phyloP scores from a whole-genome alignment of 2,113 vertebrate species.

The Puma concolor region DNA sequence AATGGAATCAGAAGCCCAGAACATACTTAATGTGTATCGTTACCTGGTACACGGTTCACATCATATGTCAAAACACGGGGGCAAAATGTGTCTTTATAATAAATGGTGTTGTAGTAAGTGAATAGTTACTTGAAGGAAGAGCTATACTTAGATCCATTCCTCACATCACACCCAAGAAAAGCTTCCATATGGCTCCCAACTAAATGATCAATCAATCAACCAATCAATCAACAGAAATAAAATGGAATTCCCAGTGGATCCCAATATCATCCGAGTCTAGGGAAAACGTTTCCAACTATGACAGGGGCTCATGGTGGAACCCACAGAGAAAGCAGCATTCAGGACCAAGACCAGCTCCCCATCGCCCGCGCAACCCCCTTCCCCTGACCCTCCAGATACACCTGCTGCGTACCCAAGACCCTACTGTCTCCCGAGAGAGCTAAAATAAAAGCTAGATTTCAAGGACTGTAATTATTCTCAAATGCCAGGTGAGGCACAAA shows the following conservation, averaged over 20 bases:
- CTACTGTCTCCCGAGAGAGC: not conserved
- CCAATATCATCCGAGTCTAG: not conserved
- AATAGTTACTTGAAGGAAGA: not conserved
- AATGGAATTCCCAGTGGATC: not conserved
- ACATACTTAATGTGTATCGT: fast-evolving
- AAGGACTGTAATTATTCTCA: slow-evolving; percentile 72
- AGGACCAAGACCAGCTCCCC: not conserved
- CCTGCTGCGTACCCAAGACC: not conserved
- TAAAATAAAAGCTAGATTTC: slow-evolving; percentile 63
- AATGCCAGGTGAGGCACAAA: slow-evolving; percentile 74
- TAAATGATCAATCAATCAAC: not conserved
- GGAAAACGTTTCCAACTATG: not conserved
- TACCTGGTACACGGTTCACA: not conserved
- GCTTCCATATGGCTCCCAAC: not conserved
- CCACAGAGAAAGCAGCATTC: not conserved
- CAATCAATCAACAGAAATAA: not conserved
- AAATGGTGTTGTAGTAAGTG: not conserved
- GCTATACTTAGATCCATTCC: not conserved
- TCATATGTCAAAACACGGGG: not conserved
- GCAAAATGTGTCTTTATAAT: not conserved
- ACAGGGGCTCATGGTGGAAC: not conserved
- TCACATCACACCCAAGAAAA: not conserved
- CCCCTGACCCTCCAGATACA: not conserved
- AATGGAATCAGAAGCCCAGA: no score
- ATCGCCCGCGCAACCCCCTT: no score